Percentiles rank a stretch among this genome's conserved stretches.
Conservation (phyloP, 2,797 vertebrate genomes). For the Phataginus tricuspis region DNA sequence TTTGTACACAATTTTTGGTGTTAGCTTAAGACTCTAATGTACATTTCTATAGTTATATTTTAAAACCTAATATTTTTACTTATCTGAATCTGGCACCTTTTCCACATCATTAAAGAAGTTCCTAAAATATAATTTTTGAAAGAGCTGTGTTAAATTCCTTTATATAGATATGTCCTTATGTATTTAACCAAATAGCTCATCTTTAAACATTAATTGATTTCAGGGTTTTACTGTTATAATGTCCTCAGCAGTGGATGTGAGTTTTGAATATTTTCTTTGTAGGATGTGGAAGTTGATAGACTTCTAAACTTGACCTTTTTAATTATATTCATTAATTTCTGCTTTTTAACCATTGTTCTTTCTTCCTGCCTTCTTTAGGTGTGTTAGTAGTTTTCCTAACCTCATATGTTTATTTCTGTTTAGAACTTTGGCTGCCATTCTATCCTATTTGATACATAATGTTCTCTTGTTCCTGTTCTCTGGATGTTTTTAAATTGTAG, state of each 20-base stretch:
- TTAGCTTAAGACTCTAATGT: background rate
- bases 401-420: conserved; percentile 2
- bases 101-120: background rate
- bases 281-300: background rate
- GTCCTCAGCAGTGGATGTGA: background rate
- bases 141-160: background rate
- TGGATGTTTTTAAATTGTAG: background rate
- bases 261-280: conserved; percentile 20
- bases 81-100: background rate
- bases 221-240: conserved; percentile 24
- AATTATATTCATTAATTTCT: conserved; percentile 1
- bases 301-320: conserved; percentile 14
- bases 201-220: background rate
- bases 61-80: conserved; percentile 7
- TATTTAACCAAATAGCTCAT: background rate
- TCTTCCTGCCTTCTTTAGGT: background rate
- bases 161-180: background rate
- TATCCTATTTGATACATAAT: background rate
- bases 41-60: conserved; percentile 28
- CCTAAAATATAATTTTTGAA: conserved; percentile 27
- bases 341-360: conserved; percentile 31
- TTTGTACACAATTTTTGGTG: background rate
- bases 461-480: background rate
- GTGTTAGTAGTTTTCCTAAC: background rate
- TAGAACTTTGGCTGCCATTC: background rate